Conservation (phyloP, 2,888 invertebrate genomes). For the Linnaemya vulpina region DNA sequence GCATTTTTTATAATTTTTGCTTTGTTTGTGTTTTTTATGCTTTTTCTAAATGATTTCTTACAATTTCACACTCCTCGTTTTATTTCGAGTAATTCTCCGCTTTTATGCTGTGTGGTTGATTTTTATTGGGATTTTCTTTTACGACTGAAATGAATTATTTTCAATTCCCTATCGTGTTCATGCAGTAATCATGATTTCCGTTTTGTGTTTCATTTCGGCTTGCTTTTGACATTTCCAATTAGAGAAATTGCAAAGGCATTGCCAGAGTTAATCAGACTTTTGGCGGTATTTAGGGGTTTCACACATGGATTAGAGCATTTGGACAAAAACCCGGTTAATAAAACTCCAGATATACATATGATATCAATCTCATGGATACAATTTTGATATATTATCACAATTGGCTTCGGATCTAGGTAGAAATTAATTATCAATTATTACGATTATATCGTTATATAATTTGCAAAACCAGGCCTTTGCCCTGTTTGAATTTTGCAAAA, state of each 20-base stretch:
- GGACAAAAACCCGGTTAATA: too few species aligned
- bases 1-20: conserved; percentile 6
- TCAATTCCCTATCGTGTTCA: conserved; percentile 49
- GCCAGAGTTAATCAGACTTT: conserved; percentile 6
- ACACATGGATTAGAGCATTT: background rate
- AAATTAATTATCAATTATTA: too few species aligned
- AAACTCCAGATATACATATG: too few species aligned
- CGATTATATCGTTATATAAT: too few species aligned
- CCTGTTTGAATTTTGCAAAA: too few species aligned
- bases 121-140: conserved; percentile 74
- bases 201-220: conserved; percentile 54
- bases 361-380: too few species aligned
- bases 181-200: conserved; percentile 56
- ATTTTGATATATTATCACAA: too few species aligned
- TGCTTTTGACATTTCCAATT: conserved; percentile 61
- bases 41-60: conserved; percentile 56
- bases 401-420: too few species aligned
- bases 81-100: conserved; percentile 61
- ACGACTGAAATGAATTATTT: conserved; percentile 70
- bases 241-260: conserved; percentile 28
- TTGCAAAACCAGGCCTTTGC: too few species aligned
- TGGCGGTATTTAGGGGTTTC: background rate
- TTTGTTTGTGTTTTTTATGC: conserved; percentile 21
- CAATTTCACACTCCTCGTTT: conserved; percentile 68
- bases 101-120: conserved; percentile 73